Percentiles rank a stretch among this genome's conserved stretches.
phyloP scores from a whole-genome alignment of 2,113 vertebrate genomes.

The Psittacula cyanocephala region DNA sequence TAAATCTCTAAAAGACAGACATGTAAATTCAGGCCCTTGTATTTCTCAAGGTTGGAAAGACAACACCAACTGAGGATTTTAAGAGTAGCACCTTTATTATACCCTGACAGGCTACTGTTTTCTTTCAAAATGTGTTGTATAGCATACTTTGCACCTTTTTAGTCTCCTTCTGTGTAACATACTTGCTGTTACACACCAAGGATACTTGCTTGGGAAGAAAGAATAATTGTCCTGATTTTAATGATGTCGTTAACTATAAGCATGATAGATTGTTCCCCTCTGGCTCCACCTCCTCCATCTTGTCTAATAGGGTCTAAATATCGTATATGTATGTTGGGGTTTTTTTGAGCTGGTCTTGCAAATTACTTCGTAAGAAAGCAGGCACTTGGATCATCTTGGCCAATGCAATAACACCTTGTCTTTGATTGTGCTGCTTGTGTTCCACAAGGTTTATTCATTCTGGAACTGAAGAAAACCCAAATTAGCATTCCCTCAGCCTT shows the following conservation, averaged over 20 bases:
- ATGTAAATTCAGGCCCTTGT: neutral
- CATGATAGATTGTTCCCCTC: neutral
- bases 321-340: fast-evolving
- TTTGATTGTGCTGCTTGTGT: neutral
- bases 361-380: neutral
- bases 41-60: neutral
- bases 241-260: neutral
- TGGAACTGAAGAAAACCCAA: neutral
- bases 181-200: neutral
- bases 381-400: neutral
- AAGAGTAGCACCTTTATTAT: neutral
- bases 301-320: neutral
- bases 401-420: neutral
- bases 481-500: neutral
- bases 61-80: neutral
- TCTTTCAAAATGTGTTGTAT: neutral
- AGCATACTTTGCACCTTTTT: neutral
- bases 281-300: neutral
- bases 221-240: neutral
- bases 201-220: neutral
- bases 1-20: neutral
- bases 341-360: neutral
- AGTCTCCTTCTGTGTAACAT: neutral
- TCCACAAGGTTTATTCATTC: neutral
- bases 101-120: neutral